Evolutionary conservation across 1,140 invertebrate species (phyloP).

Genomic region (Leptinotarsa texana): DNA sequence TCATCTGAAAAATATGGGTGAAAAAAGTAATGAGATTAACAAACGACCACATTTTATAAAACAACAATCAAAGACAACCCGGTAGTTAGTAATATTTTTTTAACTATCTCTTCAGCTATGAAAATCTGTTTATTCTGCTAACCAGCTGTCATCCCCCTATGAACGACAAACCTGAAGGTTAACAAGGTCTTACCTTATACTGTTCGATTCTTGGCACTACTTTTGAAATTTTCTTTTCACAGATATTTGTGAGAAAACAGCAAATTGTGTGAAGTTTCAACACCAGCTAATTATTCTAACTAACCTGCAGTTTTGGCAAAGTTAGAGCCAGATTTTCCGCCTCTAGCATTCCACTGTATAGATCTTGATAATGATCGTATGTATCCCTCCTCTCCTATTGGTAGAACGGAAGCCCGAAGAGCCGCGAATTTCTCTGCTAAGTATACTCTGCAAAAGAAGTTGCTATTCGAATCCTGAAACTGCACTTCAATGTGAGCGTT

Average conservation of each 20-base stretch:
- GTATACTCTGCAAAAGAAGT: conserved; percentile 84
- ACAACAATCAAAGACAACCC: no score
- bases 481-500: conserved; percentile 73
- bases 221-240: no score
- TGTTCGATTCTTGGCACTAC: no score
- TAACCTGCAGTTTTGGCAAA: conserved; percentile 92
- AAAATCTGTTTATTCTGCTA: no score
- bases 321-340: conserved; percentile 94
- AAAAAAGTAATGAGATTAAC: no score
- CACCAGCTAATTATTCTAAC: conserved; percentile 22
- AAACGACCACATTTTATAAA: no score
- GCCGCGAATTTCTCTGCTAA: conserved; percentile 85
- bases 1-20: conserved; percentile 70
- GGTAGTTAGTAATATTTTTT: no score
- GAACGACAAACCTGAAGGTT: no score
- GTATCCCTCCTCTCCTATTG: conserved; percentile 73
- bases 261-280: not conserved
- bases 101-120: no score
- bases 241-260: no score
- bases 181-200: no score
- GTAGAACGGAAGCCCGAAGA: conserved; percentile 71
- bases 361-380: conserved; percentile 87
- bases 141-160: no score
- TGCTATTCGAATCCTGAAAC: conserved; percentile 72
- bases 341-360: conserved; percentile 90